phyloP scores from a whole-genome alignment of 2,113 vertebrate genomes.

The Paramisgurnus dabryanus region DNA sequence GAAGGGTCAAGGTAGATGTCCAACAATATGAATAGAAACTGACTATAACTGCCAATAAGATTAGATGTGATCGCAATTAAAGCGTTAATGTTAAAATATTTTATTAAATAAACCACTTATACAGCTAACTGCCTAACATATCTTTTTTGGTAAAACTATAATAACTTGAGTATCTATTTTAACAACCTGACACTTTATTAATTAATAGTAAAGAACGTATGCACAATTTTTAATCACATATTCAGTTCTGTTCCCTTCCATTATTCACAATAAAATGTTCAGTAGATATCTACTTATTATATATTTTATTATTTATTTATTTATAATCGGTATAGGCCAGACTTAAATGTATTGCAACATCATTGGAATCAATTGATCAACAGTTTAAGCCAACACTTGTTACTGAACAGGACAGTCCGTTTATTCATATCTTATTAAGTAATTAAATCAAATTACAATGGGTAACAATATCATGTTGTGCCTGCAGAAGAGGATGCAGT shows the following conservation, averaged over 20 bases:
- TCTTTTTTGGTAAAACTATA: background rate
- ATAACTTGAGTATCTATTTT: no score
- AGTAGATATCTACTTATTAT: no score
- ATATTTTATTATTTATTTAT: no score
- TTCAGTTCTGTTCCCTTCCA: no score
- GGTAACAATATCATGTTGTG: background rate
- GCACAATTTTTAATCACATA: no score
- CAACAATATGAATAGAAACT: background rate
- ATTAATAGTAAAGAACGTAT: no score
- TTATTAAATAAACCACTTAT: background rate
- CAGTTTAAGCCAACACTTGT: background rate
- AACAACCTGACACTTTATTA: no score
- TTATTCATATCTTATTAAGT: background rate
- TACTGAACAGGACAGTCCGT: background rate
- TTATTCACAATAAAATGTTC: no score
- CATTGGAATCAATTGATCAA: no score
- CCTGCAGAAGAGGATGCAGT: slow-evolving; percentile 18
- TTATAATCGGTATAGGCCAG: no score
- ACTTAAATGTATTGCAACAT: no score
- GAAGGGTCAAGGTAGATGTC: background rate
- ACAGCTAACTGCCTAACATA: background rate
- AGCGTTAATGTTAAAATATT: no score
- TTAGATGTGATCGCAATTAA: background rate
- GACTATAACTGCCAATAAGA: background rate
- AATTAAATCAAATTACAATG: background rate